These are phyloP conservation scores for Taeniopygia guttata DNA, from an alignment of 2,797 vertebrate genomes.

Conservation along the genomic window DNA sequence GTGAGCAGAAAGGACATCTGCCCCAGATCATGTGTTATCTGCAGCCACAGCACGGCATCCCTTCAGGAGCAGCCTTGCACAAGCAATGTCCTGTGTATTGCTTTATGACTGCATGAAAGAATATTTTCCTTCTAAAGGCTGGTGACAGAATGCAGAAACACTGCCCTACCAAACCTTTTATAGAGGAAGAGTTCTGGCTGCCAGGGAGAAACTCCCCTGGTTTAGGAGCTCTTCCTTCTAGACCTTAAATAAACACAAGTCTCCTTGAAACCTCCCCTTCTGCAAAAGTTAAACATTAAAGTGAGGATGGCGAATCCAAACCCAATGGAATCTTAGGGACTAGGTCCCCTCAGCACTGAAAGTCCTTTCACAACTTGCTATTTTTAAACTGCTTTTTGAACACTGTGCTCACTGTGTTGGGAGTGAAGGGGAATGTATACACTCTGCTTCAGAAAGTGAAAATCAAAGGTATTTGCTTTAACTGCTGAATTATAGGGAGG, in stretches of 20 bases:
- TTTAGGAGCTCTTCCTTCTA: not conserved
- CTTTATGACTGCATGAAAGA: not conserved
- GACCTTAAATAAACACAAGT: slow-evolving; percentile 31
- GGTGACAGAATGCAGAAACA: not conserved
- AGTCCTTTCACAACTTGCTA: not conserved
- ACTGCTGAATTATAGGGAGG: not conserved
- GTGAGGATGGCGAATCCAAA: not conserved
- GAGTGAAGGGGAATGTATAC: not conserved
- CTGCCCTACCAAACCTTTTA: not conserved
- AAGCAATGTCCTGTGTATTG: not conserved
- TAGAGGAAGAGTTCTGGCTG: not conserved
- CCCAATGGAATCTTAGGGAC: not conserved
- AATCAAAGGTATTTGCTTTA: not conserved
- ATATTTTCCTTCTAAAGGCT: not conserved
- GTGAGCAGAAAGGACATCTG: not conserved
- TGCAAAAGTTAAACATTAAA: not conserved
- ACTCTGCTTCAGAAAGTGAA: not conserved
- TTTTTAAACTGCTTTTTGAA: not conserved
- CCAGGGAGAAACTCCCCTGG: not conserved
- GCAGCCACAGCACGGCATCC: fast-evolving
- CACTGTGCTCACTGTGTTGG: not conserved
- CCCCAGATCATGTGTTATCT: not conserved
- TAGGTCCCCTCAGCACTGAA: not conserved
- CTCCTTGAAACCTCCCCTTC: not conserved
- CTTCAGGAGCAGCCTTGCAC: not conserved